phyloP scores from a whole-genome alignment of 2,888 invertebrate species.

The Meiosimyza decipiens region DNA sequence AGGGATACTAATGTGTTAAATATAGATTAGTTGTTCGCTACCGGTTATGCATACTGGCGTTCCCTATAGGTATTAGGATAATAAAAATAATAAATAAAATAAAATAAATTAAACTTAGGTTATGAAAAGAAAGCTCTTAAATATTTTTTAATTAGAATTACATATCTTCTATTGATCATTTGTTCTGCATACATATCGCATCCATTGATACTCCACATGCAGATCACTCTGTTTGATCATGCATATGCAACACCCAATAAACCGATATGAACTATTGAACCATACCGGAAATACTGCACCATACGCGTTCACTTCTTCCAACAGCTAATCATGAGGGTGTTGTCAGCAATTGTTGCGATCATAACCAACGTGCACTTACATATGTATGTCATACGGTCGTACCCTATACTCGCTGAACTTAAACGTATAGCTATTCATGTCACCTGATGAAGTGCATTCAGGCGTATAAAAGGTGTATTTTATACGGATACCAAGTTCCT shows the following conservation, averaged over 20 bases:
- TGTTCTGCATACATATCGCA: neutral
- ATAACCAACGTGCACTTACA: neutral
- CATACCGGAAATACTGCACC: conserved; percentile 21
- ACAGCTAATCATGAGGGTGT: conserved; percentile 25
- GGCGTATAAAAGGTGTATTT: conserved; percentile 59
- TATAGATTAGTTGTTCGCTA: no score
- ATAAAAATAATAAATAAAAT: no score
- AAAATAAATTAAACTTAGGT: no score
- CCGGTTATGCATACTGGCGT: no score
- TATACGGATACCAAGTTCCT: neutral
- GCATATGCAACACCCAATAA: conserved; percentile 56
- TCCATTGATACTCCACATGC: neutral
- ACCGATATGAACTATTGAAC: conserved; percentile 44
- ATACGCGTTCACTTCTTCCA: neutral
- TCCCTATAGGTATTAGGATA: no score
- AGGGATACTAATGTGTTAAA: no score
- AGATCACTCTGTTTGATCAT: conserved; percentile 45
- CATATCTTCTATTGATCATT: neutral
- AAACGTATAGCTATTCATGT: conserved; percentile 36
- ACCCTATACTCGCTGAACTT: no score
- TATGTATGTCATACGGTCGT: no score
- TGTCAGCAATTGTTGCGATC: neutral
- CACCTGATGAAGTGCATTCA: conserved; percentile 61
- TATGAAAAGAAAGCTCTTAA: neutral
- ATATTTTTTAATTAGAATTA: neutral